A percentile compares a stretch with the other conserved stretches of the same genome.
Conservation (phyloP, 1,140 invertebrate species). For the Drosophila funebris region DNA sequence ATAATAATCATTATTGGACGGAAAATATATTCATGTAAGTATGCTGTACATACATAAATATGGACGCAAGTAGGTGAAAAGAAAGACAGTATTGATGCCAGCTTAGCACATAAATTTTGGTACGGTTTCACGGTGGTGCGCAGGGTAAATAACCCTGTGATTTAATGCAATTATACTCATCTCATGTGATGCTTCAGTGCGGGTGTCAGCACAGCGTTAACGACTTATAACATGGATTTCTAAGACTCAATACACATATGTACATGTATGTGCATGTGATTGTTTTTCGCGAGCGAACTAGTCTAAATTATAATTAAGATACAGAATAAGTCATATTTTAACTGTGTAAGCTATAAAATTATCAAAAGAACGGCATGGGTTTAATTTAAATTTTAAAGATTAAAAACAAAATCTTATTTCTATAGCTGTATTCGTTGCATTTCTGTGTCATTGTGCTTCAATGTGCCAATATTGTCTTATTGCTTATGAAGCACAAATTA, state of each 20-base stretch:
- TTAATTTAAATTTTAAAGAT: constrained; percentile 40
- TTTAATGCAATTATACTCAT: constrained; percentile 1
- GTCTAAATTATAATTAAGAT: constrained; percentile 16
- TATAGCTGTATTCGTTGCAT: constrained; percentile 52
- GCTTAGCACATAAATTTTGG: constrained; percentile 15
- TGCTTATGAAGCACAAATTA: constrained; percentile 78
- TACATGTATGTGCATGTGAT: not conserved
- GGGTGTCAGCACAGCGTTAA: not conserved
- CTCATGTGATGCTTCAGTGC: not conserved
- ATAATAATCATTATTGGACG: constrained; percentile 30
- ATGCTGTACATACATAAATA: not conserved
- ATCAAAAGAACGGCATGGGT: constrained; percentile 7
- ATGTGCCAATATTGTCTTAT: constrained; percentile 22
- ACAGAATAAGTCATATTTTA: constrained; percentile 35
- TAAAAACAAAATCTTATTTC: constrained; percentile 38
- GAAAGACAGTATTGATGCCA: constrained; percentile 1
- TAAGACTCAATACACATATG: not conserved
- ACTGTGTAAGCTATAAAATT: constrained; percentile 33
- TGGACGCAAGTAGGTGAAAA: constrained; percentile 15
- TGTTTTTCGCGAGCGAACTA: not conserved
- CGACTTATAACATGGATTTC: not conserved
- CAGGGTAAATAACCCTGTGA: not conserved
- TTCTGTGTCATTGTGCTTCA: constrained; percentile 53
- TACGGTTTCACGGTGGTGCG: constrained; percentile 20
- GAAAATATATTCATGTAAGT: constrained; percentile 20